Evolutionary conservation across 2,113 vertebrate species (phyloP).

Genomic region (Xiphias gladius): DNA sequence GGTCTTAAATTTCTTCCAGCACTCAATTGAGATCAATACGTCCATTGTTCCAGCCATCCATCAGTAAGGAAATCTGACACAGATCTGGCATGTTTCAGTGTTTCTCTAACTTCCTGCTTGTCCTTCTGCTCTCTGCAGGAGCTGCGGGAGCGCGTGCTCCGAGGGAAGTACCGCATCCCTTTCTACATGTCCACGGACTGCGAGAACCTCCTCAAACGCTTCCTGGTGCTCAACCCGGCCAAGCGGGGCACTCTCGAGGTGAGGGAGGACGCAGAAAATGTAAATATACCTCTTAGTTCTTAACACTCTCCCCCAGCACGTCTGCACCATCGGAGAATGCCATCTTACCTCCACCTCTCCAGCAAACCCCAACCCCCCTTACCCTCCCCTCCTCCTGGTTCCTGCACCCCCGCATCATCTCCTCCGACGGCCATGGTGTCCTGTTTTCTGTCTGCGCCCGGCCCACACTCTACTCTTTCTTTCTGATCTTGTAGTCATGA

Average conservation of each 20-base stretch:
- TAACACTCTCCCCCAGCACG: slow-evolving; percentile 37
- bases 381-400: background rate
- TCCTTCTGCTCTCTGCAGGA: slow-evolving; percentile 80
- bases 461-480: slow-evolving; percentile 31
- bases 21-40: too few relatives aligned
- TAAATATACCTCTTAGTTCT: slow-evolving; percentile 72
- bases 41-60: too few relatives aligned
- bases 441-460: slow-evolving; percentile 25
- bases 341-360: slow-evolving; percentile 44
- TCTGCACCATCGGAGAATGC: slow-evolving; percentile 53
- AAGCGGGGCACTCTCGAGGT: slow-evolving; percentile 99
- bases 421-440: slow-evolving; percentile 42
- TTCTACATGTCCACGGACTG: slow-evolving; percentile 99
- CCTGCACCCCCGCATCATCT: slow-evolving; percentile 49
- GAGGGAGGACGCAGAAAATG: slow-evolving; percentile 79
- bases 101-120: background rate
- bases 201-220: slow-evolving; percentile 99
- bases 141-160: slow-evolving; percentile 95
- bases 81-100: too few relatives aligned
- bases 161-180: slow-evolving; percentile 98
- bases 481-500: slow-evolving; percentile 46
- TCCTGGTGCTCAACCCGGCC: slow-evolving; percentile 97
- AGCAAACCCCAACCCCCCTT: slow-evolving; percentile 11
- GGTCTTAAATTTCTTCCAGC: too few relatives aligned
- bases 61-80: too few relatives aligned